These are phyloP conservation scores for Choristoneura fumiferana DNA, from an alignment of 1,140 invertebrate genomes.

Conservation along the genomic window DNA sequence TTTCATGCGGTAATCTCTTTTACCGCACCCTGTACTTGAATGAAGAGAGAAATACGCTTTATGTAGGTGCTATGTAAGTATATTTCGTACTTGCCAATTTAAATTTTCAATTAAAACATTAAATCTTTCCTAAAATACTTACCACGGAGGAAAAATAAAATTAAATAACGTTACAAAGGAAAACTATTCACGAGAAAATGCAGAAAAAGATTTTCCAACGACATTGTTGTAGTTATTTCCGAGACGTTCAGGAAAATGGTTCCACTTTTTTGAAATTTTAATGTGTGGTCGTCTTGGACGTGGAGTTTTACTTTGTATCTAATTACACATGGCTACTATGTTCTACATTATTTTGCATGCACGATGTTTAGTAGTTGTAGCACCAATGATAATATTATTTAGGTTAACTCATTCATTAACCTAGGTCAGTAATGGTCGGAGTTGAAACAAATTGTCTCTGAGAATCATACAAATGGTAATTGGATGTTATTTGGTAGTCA, in stretches of 20 bases:
- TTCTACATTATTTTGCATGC: too few species aligned
- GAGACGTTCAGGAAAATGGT: too few species aligned
- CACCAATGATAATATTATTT: too few species aligned
- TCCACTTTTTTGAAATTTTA: too few species aligned
- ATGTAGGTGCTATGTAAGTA: slow-evolving; percentile 97
- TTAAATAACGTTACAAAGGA: background rate
- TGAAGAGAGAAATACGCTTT: slow-evolving; percentile 89
- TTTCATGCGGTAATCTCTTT: slow-evolving; percentile 92
- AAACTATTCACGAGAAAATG: background rate
- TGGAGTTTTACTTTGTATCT: too few species aligned
- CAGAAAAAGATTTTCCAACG: background rate
- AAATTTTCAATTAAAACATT: background rate
- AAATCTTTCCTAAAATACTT: background rate
- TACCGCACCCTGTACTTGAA: slow-evolving; percentile 95
- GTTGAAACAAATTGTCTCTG: background rate
- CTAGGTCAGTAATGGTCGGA: background rate
- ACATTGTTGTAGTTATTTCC: background rate
- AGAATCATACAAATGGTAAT: background rate
- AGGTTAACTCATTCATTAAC: background rate
- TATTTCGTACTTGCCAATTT: slow-evolving; percentile 1
- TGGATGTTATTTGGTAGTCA: background rate
- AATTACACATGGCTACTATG: too few species aligned
- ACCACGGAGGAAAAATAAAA: background rate
- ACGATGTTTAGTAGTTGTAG: too few species aligned
- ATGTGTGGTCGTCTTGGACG: too few species aligned